phyloP scores from a whole-genome alignment of 1,140 invertebrate species.

The Hylaeus anthracinus region DNA sequence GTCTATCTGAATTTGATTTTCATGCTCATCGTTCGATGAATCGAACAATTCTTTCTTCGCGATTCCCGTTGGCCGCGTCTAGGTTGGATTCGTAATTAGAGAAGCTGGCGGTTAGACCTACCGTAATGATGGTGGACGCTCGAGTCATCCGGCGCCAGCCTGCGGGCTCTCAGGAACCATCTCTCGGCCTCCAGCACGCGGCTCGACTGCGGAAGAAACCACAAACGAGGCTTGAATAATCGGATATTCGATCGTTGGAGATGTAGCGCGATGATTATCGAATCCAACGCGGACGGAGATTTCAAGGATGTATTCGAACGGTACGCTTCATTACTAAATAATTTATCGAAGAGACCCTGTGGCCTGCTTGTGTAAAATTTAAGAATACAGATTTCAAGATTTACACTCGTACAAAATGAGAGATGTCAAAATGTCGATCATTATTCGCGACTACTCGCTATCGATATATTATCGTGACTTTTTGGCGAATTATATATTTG shows the following conservation, averaged over 20 bases:
- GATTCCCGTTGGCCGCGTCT: background rate
- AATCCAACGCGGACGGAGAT: too few species aligned
- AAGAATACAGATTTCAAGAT: too few species aligned
- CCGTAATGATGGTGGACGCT: slow-evolving; percentile 93
- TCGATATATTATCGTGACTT: too few species aligned
- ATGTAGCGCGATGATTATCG: background rate
- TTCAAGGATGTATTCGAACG: too few species aligned
- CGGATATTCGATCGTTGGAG: slow-evolving; percentile 27
- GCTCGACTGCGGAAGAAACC: slow-evolving; percentile 85
- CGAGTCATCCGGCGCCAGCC: slow-evolving; percentile 91
- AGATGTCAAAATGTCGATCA: too few species aligned
- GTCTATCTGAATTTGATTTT: background rate
- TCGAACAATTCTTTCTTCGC: background rate
- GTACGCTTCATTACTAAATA: too few species aligned
- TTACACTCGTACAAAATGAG: too few species aligned
- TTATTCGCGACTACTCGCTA: too few species aligned
- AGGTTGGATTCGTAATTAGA: slow-evolving; percentile 44
- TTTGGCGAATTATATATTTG: too few species aligned
- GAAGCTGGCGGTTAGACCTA: slow-evolving; percentile 77
- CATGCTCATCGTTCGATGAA: background rate
- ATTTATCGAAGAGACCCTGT: too few species aligned
- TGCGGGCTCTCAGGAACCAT: slow-evolving; percentile 93
- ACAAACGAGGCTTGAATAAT: slow-evolving; percentile 46
- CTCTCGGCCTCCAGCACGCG: slow-evolving; percentile 91
- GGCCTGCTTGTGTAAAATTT: too few species aligned